Percentiles rank a stretch among this genome's conserved stretches.
Evolutionary conservation across 1,140 invertebrate genomes (phyloP).

Genomic region (Pseudomyrmex dendroicus): DNA sequence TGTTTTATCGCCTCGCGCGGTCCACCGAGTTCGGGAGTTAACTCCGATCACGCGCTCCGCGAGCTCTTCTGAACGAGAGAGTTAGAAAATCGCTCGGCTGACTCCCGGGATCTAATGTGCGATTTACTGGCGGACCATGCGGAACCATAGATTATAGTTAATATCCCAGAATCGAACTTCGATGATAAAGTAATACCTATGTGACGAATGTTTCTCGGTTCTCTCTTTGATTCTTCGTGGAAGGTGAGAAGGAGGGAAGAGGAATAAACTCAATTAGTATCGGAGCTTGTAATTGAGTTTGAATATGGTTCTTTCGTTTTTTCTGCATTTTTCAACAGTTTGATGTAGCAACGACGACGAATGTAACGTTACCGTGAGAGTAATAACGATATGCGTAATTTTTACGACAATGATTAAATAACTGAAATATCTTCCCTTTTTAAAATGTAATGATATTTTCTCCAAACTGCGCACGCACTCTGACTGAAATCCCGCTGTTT

Average conservation of each 20-base stretch:
- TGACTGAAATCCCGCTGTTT: too few species aligned
- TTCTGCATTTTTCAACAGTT: too few species aligned
- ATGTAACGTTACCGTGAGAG: neutral
- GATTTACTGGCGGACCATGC: constrained; percentile 52
- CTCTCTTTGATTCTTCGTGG: neutral
- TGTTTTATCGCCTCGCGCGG: constrained; percentile 68
- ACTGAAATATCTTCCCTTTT: neutral
- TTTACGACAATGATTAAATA: neutral
- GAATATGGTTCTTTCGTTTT: too few species aligned
- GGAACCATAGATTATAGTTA: constrained; percentile 59
- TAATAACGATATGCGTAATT: too few species aligned
- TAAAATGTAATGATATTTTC: neutral
- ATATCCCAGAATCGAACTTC: constrained; percentile 60
- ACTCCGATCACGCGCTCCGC: constrained; percentile 56
- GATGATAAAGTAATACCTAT: constrained; percentile 34
- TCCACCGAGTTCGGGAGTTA: constrained; percentile 61
- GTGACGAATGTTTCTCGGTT: neutral
- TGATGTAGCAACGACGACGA: too few species aligned
- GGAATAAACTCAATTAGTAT: neutral
- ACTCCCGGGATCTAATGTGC: constrained; percentile 44
- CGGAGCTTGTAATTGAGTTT: too few species aligned
- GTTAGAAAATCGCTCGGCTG: constrained; percentile 65
- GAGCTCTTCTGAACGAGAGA: constrained; percentile 15
- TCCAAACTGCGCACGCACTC: neutral
- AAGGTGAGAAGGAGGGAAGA: neutral